phyloP scores from a whole-genome alignment of 1,140 invertebrate genomes.

The Rhopalosiphum maidis region DNA sequence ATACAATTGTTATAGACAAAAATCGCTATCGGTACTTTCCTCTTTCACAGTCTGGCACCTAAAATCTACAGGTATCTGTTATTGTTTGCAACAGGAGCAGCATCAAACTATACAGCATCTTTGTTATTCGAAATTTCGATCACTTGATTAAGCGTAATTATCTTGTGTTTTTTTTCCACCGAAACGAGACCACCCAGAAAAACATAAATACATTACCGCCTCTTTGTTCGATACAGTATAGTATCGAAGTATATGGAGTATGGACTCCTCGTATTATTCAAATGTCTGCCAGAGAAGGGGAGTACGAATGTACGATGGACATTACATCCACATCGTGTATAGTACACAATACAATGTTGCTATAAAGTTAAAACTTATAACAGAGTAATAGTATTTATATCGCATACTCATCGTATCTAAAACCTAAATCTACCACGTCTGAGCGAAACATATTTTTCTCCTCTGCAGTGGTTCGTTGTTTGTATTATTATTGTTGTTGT shows the following conservation, averaged over 20 bases:
- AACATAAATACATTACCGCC: background rate
- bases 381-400: background rate
- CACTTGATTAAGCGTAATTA: conserved; percentile 5
- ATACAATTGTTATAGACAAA: background rate
- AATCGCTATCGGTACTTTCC: background rate
- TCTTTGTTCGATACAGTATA: background rate
- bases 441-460: background rate
- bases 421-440: background rate
- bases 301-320: background rate
- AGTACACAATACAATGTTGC: background rate
- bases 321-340: background rate
- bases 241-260: background rate
- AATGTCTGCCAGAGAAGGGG: background rate
- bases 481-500: background rate
- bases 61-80: background rate
- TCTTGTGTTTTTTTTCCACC: background rate
- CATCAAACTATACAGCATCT: background rate
- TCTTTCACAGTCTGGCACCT: background rate
- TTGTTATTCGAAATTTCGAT: background rate
- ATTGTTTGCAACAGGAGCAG: background rate
- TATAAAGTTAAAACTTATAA: background rate
- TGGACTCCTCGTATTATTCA: background rate
- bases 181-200: conserved; percentile 21
- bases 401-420: background rate
- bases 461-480: background rate